Percentiles rank a stretch among this genome's conserved stretches.
These are phyloP conservation scores for Drosophila nigricruria DNA, from an alignment of 2,888 invertebrate species.

Conservation along the genomic window DNA sequence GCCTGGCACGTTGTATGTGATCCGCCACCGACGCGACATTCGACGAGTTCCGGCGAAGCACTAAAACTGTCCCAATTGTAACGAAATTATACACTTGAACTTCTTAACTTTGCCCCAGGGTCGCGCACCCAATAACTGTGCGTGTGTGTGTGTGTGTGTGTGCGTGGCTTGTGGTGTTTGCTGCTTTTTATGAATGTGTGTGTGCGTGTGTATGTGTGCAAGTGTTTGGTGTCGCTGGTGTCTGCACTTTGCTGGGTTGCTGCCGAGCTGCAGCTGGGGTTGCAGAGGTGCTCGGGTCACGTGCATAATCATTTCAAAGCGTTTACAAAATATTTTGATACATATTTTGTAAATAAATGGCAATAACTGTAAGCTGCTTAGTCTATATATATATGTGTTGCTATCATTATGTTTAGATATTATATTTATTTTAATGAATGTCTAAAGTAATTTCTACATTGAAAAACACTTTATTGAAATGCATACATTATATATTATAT, in stretches of 20 bases:
- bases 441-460: neutral
- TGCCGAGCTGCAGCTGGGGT: neutral
- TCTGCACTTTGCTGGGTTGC: constrained; percentile 12
- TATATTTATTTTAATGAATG: neutral
- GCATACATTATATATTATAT: too few relatives aligned
- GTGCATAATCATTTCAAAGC: neutral
- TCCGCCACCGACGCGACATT: constrained; percentile 50
- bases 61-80: constrained; percentile 79
- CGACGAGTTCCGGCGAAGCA: constrained; percentile 72
- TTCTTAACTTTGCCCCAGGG: constrained; percentile 65
- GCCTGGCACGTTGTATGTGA: constrained; percentile 18
- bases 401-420: too few relatives aligned
- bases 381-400: too few relatives aligned
- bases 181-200: neutral
- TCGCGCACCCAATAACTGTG: constrained; percentile 20
- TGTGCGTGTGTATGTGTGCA: constrained; percentile 2
- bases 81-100: constrained; percentile 81
- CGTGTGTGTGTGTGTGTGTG: neutral
- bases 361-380: neutral
- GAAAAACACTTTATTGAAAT: too few relatives aligned
- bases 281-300: neutral
- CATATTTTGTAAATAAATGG: neutral
- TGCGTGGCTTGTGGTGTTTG: constrained; percentile 25
- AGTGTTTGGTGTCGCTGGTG: constrained; percentile 31
- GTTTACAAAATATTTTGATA: neutral